Evolutionary conservation across 2,888 invertebrate genomes (phyloP).

Genomic region (Doris montereyensis): DNA sequence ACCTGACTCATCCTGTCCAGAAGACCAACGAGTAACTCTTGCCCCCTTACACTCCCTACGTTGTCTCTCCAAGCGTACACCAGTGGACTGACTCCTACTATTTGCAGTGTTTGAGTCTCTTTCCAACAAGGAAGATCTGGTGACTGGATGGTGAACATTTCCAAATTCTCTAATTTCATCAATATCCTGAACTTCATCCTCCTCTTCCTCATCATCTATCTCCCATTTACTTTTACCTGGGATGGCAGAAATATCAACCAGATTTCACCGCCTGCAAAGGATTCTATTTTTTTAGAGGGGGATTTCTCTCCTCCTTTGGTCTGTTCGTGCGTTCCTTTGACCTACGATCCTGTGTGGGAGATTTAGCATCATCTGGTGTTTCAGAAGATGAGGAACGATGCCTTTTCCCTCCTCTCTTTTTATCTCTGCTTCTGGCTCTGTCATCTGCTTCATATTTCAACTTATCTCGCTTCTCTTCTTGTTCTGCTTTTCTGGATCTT

Average conservation of each 20-base stretch:
- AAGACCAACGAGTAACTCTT: background rate
- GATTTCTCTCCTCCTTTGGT: background rate
- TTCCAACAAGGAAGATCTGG: no score
- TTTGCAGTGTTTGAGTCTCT: background rate
- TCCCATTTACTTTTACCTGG: conserved; percentile 42
- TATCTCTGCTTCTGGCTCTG: conserved; percentile 35
- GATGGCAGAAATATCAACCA: conserved; percentile 39
- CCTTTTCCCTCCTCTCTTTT: conserved; percentile 32
- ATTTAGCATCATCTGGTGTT: background rate
- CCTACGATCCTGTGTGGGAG: background rate
- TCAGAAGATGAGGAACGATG: background rate
- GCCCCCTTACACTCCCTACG: background rate
- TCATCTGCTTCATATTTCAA: conserved; percentile 24
- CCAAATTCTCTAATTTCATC: background rate
- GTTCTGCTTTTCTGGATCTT: conserved; percentile 10
- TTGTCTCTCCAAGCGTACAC: background rate
- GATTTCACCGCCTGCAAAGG: no score
- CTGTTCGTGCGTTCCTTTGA: conserved; percentile 21
- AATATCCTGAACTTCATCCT: background rate
- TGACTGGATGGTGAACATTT: no score
- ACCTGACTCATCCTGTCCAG: no score
- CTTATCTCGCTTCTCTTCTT: conserved; percentile 25
- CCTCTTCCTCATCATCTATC: conserved; percentile 39
- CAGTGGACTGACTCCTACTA: background rate
- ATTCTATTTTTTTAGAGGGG: background rate